phyloP scores from a whole-genome alignment of 2,888 invertebrate genomes.

The Rhynchonema sp. region DNA sequence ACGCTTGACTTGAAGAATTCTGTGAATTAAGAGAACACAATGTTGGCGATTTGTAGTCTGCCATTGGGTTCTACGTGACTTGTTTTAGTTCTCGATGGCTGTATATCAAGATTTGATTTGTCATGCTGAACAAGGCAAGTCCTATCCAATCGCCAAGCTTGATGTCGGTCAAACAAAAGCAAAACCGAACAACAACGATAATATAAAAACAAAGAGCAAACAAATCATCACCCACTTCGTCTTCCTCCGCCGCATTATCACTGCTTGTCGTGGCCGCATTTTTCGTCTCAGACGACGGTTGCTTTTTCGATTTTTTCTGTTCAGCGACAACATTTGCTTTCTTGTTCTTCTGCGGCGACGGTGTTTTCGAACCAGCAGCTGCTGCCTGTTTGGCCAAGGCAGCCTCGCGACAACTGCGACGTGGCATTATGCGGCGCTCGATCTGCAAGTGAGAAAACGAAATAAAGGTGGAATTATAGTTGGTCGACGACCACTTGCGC shows the following conservation, averaged over 20 bases:
- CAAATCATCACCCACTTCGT: constrained; percentile 26
- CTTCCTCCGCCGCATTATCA: constrained; percentile 7
- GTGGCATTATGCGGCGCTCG: constrained; percentile 17
- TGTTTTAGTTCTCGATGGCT: too few relatives aligned
- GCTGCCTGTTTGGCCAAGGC: neutral
- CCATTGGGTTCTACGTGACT: too few relatives aligned
- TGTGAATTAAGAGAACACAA: too few relatives aligned
- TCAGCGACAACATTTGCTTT: neutral
- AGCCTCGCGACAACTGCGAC: constrained; percentile 16
- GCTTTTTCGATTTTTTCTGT: constrained; percentile 31
- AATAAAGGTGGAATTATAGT: too few relatives aligned
- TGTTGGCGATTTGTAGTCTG: too few relatives aligned
- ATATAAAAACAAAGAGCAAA: too few relatives aligned
- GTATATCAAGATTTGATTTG: too few relatives aligned
- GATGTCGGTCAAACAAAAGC: too few relatives aligned
- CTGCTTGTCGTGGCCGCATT: constrained; percentile 32
- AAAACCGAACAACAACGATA: too few relatives aligned
- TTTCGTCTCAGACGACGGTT: constrained; percentile 8
- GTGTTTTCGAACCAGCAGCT: neutral
- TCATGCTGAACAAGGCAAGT: too few relatives aligned
- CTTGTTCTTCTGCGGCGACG: neutral
- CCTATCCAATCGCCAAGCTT: too few relatives aligned
- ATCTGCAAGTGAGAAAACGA: constrained; percentile 4
- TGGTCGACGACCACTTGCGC: too few relatives aligned
- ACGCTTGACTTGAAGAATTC: constrained; percentile 20